Percentiles rank a stretch among this genome's conserved stretches.
phyloP scores from a whole-genome alignment of 2,113 vertebrate genomes.

The Pyrgilauda ruficollis region DNA sequence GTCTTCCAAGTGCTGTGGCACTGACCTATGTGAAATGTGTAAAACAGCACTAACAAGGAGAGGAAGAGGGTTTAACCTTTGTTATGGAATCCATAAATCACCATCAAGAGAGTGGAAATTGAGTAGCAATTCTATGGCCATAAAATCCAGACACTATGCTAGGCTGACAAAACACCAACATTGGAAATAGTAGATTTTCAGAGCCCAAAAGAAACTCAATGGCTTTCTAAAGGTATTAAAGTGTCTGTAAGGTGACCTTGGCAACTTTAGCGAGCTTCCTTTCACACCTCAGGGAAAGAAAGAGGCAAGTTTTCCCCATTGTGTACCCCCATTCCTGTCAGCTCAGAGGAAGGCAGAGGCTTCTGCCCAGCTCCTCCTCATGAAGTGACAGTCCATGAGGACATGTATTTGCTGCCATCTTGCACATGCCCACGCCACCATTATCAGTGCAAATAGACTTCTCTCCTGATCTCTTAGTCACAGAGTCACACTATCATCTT shows the following conservation, averaged over 20 bases:
- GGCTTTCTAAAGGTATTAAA: neutral
- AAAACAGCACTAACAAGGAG: conserved; percentile 8
- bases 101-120: neutral
- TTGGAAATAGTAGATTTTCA: neutral
- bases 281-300: neutral
- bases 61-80: conserved; percentile 32
- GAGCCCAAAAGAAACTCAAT: neutral
- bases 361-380: neutral
- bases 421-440: neutral
- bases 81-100: conserved; percentile 22
- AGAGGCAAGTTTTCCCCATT: neutral
- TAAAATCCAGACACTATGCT: neutral
- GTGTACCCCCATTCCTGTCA: neutral
- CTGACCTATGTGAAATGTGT: neutral
- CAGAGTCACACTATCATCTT: neutral
- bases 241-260: neutral
- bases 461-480: neutral
- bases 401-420: neutral
- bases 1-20: neutral
- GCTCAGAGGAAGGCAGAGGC: neutral
- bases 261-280: neutral
- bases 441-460: neutral
- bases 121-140: neutral
- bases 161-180: neutral
- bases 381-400: neutral